Base-by-base conservation (phyloP, 2,113 vertebrate genomes). In the Hirundichthys speculiger region DNA sequence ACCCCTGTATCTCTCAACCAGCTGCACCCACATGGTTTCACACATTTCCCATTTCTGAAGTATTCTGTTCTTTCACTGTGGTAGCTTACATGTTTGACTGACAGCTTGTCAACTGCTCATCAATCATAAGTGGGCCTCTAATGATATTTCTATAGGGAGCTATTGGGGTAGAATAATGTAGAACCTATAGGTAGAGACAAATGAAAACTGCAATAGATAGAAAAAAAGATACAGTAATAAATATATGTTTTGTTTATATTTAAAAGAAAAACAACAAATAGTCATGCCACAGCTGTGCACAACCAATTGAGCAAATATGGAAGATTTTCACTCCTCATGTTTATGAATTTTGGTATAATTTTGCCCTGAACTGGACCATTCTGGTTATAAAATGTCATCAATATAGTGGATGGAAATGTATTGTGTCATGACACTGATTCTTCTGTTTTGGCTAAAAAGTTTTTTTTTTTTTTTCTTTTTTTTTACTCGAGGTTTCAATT, bases 131-230 rank as follows among this genome's bases (percentile, higher is more conserved):
- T 40, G 66, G 24, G 30, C 46, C 52, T 72, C 60, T 63, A 79
- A 90, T 82, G 52, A 74, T 80, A 81, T 54, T 60, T 69, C 57
- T 38, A 87, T 75, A 42, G 67, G 19, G 12, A 21, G 12, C 12
- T 20, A 21, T 75, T 54, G 52, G 34, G 16, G 47, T 51, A 42
- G 19, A 13, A 46, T 7, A 18, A 27, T 22, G n/a, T 30, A 51
- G 60, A 71, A 71, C 34, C 54, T 24, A 11, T 1, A 30, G 25
- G 13, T 10, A 25, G 7, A 10, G 22, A 27, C 3, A 47, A 19
- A 21, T 8, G 16, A 52, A 30, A 52, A n/a, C 14, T 25, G 14
- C 16, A 2, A 50, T 22, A 50, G 2, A 10, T 25, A 25, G 5
- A 15, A 16, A 50, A 15, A 25, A 14, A 50, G 13, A 48, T 8